Base-by-base conservation (phyloP, 2,113 vertebrate genomes). In the Trogon melanurus region DNA sequence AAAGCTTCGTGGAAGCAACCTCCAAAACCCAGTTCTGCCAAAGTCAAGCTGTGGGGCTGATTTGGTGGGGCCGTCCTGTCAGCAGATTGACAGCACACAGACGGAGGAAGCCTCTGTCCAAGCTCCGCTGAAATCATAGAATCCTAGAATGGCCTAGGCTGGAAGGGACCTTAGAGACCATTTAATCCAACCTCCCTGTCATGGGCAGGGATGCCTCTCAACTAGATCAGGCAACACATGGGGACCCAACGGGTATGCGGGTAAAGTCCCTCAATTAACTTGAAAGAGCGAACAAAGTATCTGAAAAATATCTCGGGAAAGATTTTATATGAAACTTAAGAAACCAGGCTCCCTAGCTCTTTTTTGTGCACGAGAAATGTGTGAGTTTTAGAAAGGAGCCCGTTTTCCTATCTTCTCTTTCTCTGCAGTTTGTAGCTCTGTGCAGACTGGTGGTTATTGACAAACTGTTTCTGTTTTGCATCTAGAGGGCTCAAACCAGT, bases 401-500 rank as follows among this genome's bases (percentile, higher is more conserved):
- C 27, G 4, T 65, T 58, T 50, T 38, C 21, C 27, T 0, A 0
- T 47, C 18, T 56, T 76, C n/a, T 47, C 32, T 45, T 91, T 44
- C 44, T 81, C 16, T 62, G 10, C 25, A n/a, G 20, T 81, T 64
- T 66, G 45, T 44, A 79, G 64, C 38, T 79, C 20, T 71, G 54
- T 80, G 64, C 50, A 54, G 47, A 16, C 20, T 56, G 48, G n/a
- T 80, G 69, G 29, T 53, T 71, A 41, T 8, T 96, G 71, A 80
- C 61, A 56, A 81, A 30, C 45, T 83, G 2, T 73, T 94, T 61
- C 15, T 69, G 19, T 29, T 72, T 80, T 85, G 7, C 86, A 75
- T 94, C 76, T 62, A 98, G 98, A 93, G 98, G 98, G 21, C 97
- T 98, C 66, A 97, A 98, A 82, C 98, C 98, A 10, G 98, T 98